These are phyloP conservation scores for Ornithorhynchus anatinus DNA, from an alignment of 2,113 vertebrate species.

Conservation along the genomic window DNA sequence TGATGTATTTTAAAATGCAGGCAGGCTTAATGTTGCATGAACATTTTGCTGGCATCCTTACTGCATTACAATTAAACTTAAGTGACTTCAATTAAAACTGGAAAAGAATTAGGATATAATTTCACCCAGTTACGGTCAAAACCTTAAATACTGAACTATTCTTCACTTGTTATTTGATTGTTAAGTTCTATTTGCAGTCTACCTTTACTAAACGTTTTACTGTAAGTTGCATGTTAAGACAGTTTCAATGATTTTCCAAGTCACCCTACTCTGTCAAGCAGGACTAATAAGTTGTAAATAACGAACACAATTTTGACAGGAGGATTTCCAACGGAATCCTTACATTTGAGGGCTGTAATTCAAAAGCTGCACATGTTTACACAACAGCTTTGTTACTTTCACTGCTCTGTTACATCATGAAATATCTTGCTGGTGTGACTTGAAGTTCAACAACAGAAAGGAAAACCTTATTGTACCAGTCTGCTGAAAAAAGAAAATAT, in stretches of 20 bases:
- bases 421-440: background rate
- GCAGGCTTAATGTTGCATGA: background rate
- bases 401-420: too few species aligned
- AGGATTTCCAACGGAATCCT: background rate
- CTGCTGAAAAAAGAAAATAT: conserved; percentile 21
- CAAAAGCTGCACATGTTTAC: conserved; percentile 43
- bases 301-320: background rate
- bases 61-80: background rate
- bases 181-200: background rate
- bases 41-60: conserved; percentile 13
- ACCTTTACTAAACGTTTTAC: background rate
- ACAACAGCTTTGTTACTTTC: background rate
- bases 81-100: conserved; percentile 67
- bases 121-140: conserved; percentile 17
- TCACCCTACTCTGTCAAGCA: background rate
- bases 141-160: conserved; percentile 9
- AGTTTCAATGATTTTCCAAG: background rate
- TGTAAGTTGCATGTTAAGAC: background rate
- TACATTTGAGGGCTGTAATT: background rate
- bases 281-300: too few species aligned
- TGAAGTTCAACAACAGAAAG: conserved; percentile 28
- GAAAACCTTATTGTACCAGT: conserved; percentile 33
- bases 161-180: background rate
- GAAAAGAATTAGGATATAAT: conserved; percentile 46
- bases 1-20: conserved; percentile 9